These are phyloP conservation scores for Drosophila pandora DNA, from an alignment of 1,140 invertebrate genomes.

Conservation along the genomic window DNA sequence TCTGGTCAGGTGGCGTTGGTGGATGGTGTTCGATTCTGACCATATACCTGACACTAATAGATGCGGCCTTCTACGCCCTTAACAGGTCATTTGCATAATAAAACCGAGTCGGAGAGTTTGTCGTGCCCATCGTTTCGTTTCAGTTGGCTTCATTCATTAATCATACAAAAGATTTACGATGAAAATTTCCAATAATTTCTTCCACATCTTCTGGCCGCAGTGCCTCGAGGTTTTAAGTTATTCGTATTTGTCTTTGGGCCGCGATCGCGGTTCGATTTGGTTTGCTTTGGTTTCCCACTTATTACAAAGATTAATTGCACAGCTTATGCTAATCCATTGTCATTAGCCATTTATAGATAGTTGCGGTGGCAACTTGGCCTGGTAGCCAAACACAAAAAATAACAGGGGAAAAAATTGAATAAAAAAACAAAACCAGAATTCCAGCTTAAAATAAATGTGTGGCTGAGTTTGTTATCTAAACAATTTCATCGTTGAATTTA, in stretches of 20 bases:
- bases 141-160: constrained; percentile 66
- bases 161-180: constrained; percentile 68
- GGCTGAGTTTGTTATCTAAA: constrained; percentile 50
- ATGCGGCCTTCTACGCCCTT: constrained; percentile 74
- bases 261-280: constrained; percentile 10
- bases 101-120: constrained; percentile 35
- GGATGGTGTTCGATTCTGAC: constrained; percentile 18
- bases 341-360: constrained; percentile 73
- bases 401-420: constrained; percentile 8
- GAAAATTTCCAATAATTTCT: constrained; percentile 75
- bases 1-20: constrained; percentile 41
- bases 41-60: constrained; percentile 65
- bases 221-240: constrained; percentile 27
- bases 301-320: constrained; percentile 78
- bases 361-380: constrained; percentile 67
- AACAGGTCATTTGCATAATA: constrained; percentile 70
- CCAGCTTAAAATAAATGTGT: constrained; percentile 10
- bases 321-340: constrained; percentile 79
- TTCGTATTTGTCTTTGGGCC: constrained; percentile 49
- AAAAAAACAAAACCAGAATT: constrained; percentile 24
- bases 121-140: constrained; percentile 35
- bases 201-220: constrained; percentile 11
- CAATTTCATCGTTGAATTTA: constrained; percentile 65
- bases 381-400: constrained; percentile 25
- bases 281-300: constrained; percentile 72